phyloP scores from a whole-genome alignment of 1,140 invertebrate species.

The Cherax destructor region DNA sequence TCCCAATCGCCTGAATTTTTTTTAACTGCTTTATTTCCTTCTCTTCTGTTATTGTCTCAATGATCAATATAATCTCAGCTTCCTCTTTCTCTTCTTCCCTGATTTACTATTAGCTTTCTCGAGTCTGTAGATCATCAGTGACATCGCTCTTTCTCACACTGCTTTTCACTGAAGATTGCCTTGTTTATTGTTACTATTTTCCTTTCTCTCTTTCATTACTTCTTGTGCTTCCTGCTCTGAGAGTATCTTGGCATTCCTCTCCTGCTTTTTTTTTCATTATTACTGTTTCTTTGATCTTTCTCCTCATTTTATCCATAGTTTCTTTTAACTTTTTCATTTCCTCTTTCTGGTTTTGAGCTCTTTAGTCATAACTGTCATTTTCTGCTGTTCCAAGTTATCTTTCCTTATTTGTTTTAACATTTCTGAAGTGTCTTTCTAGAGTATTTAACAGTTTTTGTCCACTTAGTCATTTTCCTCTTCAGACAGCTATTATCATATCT shows the following conservation, averaged over 20 bases:
- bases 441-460: not conserved
- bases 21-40: not conserved
- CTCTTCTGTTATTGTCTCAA: not conserved
- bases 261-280: not conserved
- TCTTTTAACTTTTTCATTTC: not conserved
- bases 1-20: not conserved
- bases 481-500: not conserved
- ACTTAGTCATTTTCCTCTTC: too few relatives aligned
- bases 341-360: not conserved
- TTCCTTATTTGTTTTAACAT: not conserved
- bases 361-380: not conserved
- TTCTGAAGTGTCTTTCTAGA: not conserved
- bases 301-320: not conserved
- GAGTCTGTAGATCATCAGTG: not conserved
- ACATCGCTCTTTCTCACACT: not conserved
- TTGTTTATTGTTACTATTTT: not conserved
- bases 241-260: not conserved
- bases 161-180: not conserved
- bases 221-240: not conserved
- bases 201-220: not conserved
- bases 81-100: slow-evolving; percentile 3
- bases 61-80: not conserved
- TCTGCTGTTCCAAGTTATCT: not conserved
- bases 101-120: not conserved
- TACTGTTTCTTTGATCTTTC: not conserved